Base-by-base conservation (phyloP, 2,888 invertebrate genomes). In the Plebejus argus region DNA sequence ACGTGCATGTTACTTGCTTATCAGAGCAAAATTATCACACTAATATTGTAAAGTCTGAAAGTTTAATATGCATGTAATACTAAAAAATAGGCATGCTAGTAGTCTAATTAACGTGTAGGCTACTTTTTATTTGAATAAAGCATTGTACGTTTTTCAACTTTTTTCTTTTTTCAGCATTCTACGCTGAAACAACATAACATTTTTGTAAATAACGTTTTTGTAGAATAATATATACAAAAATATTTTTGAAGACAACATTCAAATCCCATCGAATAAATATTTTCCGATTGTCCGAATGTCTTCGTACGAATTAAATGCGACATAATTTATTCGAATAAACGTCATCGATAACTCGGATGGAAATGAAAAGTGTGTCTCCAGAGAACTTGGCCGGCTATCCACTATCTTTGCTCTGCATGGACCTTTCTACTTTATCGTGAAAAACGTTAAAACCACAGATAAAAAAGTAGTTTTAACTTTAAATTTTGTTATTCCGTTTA, bases 341-440 rank as follows among this genome's bases (percentile, higher is more conserved):
- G 66, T 35, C 39, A 66, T 72, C 78, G 76, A 76, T 76, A 79
- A 76, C 76, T 78, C 76, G 76, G 76, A 74, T 78, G 78, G 74
- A 77, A 72, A 76, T 78, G 79, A 79, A 78, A 79, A 78, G 78
- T 79, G 77, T 78, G 66, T 76, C 76, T 77, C 77, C 61, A 58
- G 77, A 72, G 77, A 71, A 56, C 45, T 71, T 72, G 66, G 76
- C 70, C 61, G 74, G 76, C 76, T 76, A 78, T 76, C 70, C 66
- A 18, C 76, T 77, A 78, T 86, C 86, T 87, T 88, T 84, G 86
- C 66, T 66, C 15, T 66, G 81, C 81, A 83, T 83, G 82, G 86
- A 84, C 83, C 82, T 89, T 87, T 81, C 80, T 82, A 85, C 89
- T 89, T 86, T 86, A 88, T 89, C 39, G 71, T 77, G 77, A 79